Base-by-base conservation (phyloP, 2,797 vertebrate genomes). In the Glossophaga mutica region DNA sequence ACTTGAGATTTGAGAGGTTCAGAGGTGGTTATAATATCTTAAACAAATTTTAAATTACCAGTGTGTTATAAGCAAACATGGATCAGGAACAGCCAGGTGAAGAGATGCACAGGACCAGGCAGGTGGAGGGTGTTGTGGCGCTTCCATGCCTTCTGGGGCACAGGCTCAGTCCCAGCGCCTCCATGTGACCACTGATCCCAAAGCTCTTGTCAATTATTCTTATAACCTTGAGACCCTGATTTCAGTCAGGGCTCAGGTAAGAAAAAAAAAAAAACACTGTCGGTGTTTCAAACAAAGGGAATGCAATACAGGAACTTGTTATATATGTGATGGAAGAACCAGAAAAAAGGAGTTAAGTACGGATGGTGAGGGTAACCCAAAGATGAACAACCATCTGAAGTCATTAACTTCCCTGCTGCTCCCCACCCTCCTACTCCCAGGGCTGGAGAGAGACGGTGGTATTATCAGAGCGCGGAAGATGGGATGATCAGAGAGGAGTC, bases 1-100 rank as follows among this genome's bases (percentile, higher is more conserved):
- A 74, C 37, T 52, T 67, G 57, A 67, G 24, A 57, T 87, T 44
- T n/a, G 46, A 95, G 67, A 73, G n/a, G 14, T 52, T 79, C 18
- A 18, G 18, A 76, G 46, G n/a, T 37, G 19, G 22, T 65, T 24
- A 55, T 76, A n/a, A 55, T 57, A 67, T 42, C 84, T 55, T n/a
- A 1, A 37, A 18, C 11, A 24, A 24, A n/a, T 70, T 85, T 89
- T 67, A 37, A 46, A 22, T 82, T 9, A 29, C 26, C 8, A 6
- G 14, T 21, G 29, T 59, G 32, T 65, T 52, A 22, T 39, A 78
- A 87, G 74, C 74, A n/a, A 32, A 29, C 29, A 6, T n/a, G 24
- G 52, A 37, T 86, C 44, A 15, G 37, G 9, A 48, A 11, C 34
- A 82, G 34, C 62, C 42, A 21, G 50, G 15, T 22, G 52, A 42